phyloP scores from a whole-genome alignment of 2,797 vertebrate genomes.

The Lophotriccus pileatus region DNA sequence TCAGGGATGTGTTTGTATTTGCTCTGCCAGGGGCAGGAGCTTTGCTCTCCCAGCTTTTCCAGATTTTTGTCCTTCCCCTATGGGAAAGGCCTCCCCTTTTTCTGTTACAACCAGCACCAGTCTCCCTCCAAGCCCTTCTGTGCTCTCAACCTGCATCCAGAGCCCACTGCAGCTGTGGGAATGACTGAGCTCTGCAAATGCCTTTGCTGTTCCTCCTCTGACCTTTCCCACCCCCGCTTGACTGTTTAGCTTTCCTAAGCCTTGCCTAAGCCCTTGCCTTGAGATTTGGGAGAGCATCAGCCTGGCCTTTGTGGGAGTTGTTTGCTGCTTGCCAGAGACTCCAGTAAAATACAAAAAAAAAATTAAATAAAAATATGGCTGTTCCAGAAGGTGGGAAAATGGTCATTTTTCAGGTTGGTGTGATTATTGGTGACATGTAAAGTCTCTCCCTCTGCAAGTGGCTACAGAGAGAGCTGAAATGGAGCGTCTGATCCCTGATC shows the following conservation, averaged over 20 bases:
- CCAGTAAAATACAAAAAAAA: background rate
- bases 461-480: background rate
- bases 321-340: background rate
- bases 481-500: background rate
- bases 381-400: background rate
- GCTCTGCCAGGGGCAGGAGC: background rate
- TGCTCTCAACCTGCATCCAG: background rate
- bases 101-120: background rate
- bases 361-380: fast-evolving
- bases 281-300: fast-evolving
- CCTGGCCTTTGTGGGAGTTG: background rate
- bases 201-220: background rate
- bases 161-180: background rate
- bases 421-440: background rate
- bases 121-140: background rate
- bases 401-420: background rate
- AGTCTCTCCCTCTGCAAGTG: background rate
- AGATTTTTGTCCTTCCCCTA: background rate
- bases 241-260: background rate
- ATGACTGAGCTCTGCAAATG: background rate
- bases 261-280: background rate
- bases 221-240: background rate
- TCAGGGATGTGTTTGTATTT: background rate
- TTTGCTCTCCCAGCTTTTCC: background rate
- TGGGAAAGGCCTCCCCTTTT: background rate